Base-by-base conservation (phyloP, 2,888 invertebrate genomes). In the Drosophila atripex region DNA sequence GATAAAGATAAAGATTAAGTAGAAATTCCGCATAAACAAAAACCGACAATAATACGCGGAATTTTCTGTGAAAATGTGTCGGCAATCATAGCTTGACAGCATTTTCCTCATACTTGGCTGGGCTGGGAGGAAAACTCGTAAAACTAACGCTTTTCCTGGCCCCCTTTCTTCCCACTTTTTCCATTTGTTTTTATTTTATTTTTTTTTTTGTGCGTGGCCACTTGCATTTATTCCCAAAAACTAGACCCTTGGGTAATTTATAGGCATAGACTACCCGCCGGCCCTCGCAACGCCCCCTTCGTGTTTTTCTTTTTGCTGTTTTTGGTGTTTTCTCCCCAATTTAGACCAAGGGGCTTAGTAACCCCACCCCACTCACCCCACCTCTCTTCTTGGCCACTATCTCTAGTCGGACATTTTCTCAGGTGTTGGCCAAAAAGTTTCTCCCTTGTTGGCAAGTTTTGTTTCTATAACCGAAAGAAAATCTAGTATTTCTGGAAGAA, bases 161-260 rank as follows among this genome's bases (percentile, higher is more conserved):
- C 38, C 41, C n/a, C n/a, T 11, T 4, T 43, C 12, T 21, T n/a
- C 4, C 30, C 14, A 11, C 32, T 0, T 3, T 21, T n/a, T 2
- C 30, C 14, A 11, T 35, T 0, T 3, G 4, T 30, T n/a, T 53
- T 6, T 38, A 21, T 41, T 12, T 47, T 11, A 25, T 18, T 25
- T 12, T 23, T 14, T 14, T 30, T 23, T 28, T 28, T 32, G 35
- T 14, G 30, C 25, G 49, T 35, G 11, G 38, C 23, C 25, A 32
- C 43, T 16, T 39, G 38, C 50, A n/a, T 35, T 35, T 51, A 50
- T 45, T 49, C 43, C 50, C 32, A 11, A 16, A 51, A 76, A 76
- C 59, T 52, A 72, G 28, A 64, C 71, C 72, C 64, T 57, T 61
- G 69, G 72, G 71, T 68, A 73, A 83, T 77, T 80, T 83, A 75